Percentiles rank a stretch among this genome's conserved stretches.
Evolutionary conservation across 2,113 vertebrate genomes (phyloP).

Genomic region (Cyprinodon brontotheroides): DNA sequence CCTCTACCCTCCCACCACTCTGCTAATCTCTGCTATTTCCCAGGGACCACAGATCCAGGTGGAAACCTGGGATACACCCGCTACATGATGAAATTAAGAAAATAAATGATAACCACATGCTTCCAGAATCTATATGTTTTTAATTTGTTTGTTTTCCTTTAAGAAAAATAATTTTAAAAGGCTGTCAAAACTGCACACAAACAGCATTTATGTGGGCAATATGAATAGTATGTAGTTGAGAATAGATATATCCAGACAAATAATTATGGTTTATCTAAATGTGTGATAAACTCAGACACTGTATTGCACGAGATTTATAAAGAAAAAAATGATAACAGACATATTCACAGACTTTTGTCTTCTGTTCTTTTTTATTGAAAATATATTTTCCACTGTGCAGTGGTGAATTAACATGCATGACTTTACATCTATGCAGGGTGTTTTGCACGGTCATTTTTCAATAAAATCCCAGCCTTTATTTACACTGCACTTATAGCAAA

Average conservation of each 20-base stretch:
- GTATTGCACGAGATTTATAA: conserved; percentile 85
- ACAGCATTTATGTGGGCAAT: conserved; percentile 82
- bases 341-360: conserved; percentile 68
- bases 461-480: too few relatives aligned
- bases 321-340: conserved; percentile 73
- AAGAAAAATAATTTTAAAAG: conserved; percentile 62
- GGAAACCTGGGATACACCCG: conserved; percentile 59
- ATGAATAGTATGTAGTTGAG: conserved; percentile 81
- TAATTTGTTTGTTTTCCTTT: conserved; percentile 66
- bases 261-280: conserved; percentile 83
- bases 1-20: neutral
- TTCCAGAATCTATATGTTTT: conserved; percentile 67
- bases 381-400: neutral
- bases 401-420: neutral
- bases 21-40: conserved; percentile 20
- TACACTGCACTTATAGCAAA: too few relatives aligned
- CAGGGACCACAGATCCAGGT: conserved; percentile 48
- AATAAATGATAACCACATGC: conserved; percentile 64
- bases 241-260: conserved; percentile 79
- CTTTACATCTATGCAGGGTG: neutral
- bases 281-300: conserved; percentile 84
- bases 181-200: conserved; percentile 74
- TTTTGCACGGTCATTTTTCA: too few relatives aligned
- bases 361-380: conserved; percentile 56
- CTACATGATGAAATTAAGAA: conserved; percentile 55